Evolutionary conservation across 2,888 invertebrate genomes (phyloP), one percentile per base, ranked within the genome.

Genomic region (Phymatocera aterrima): DNA sequence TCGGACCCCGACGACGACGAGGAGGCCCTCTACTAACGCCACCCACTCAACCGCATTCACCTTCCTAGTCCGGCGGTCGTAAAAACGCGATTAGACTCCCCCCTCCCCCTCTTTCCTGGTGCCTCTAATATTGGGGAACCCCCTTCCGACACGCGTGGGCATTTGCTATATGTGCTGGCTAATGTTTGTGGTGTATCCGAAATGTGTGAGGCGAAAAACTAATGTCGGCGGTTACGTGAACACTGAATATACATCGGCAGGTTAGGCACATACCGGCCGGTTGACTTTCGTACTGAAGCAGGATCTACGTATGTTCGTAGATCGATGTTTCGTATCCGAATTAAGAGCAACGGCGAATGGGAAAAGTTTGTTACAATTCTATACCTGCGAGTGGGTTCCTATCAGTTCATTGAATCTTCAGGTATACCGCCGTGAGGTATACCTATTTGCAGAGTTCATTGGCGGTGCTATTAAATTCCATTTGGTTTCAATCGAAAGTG

Each of bases 141-240:
- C 57, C 57, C 75, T 75, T 75, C 75, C 57, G 57, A 75, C 75
- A 75, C 75, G 75, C 75, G 75, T 75, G 57, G 57, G 57, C 15
- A 24, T 57, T 15, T 57, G 57, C 57, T 57, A 57, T 54, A 37
- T n/a, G 75, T 43, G 40, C 57, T 28, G n/a, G 24, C 75, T 72
- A 72, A 72, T 72, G 72, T 48, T 72, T 72, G 40, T 34, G 34
- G n/a, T 18, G 31, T 48, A 43, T 28, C 68, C 24, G 37, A 15
- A 37, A 57, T 28, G 15, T 37, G 10, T 24, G 12, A 5, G 1
- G 37, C 4, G 61, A 28, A 37, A 21, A 64, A 64, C 10, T 64
- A 18, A 64, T 64, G 64, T 64, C 15, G 34, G 64, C 37, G n/a
- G 68, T 68, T 68, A 40, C 68, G 24, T 46, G 68, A 46, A 43